Base-by-base conservation (phyloP, 2,888 invertebrate genomes). In the Heliconius cydno region DNA sequence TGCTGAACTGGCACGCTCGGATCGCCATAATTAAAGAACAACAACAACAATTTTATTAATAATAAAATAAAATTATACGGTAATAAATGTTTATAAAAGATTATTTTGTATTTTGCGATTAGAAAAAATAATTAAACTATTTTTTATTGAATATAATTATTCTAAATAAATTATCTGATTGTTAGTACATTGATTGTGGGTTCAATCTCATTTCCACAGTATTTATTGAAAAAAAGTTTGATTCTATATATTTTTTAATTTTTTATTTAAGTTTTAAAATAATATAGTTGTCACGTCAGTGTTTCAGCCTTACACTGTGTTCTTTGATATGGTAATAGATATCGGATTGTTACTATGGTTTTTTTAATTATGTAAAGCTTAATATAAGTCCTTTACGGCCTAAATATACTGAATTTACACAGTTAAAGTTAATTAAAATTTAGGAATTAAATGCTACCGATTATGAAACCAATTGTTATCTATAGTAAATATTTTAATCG, bases 271-370 rank as follows among this genome's bases (percentile, higher is more conserved):
- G 3, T 57, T 57, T 41, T 22, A 15, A 46, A 9, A 25, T 6
- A 9, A 15, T 19, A 46, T 60, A 12, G 30, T 60, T 76, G 75
- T 57, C 79, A 78, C 73, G 76, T 68, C 57, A 70, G 80, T 81
- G 76, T 80, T 78, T 70, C 25, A 68, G 52, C 3, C 34, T 73
- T 77, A 70, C 79, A 71, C 57, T 72, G 63, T 79, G 78, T 81
- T 82, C 66, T 74, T 68, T 80, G 81, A 79, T 82, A 82, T 82
- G 79, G 75, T 77, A 41, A 76, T 67, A 68, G 65, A 75, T 63
- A 74, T 72, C 57, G 19, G 63, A 65, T 74, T 75, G 34, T 73
- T 46, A n/a, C 13, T 65, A 60, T 12, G 3, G 9, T 38, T 75
- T 65, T 25, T 63, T 25, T 60, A 34, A 25, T n/a, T 41, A 65